Evolutionary conservation across 2,797 vertebrate species (phyloP).

Genomic region (Melanotaenia pygmaea): DNA sequence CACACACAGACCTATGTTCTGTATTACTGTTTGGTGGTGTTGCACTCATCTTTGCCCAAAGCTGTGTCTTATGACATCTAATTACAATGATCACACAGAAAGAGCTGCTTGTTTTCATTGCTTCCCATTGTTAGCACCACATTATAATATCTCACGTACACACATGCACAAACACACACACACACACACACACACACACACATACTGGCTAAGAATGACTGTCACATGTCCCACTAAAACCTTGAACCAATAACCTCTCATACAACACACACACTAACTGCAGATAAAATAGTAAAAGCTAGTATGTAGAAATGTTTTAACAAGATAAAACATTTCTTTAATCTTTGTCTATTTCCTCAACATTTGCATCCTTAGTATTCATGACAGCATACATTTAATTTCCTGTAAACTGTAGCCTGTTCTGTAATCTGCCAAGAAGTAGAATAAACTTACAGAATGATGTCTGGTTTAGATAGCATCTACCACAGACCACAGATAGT

Average conservation of each 20-base stretch:
- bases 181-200: slow-evolving; percentile 16
- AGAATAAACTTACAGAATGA: slow-evolving; percentile 14
- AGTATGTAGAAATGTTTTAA: no score
- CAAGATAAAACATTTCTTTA: neutral
- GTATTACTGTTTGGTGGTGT: slow-evolving; percentile 3
- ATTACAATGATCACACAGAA: slow-evolving; percentile 32
- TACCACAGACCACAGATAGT: slow-evolving; percentile 12
- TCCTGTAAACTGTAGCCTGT: slow-evolving; percentile 24
- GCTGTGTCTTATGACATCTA: slow-evolving; percentile 49
- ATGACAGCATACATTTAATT: slow-evolving; percentile 27
- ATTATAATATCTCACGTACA: neutral
- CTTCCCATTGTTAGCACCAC: slow-evolving; percentile 2
- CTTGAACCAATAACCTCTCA: slow-evolving; percentile 4
- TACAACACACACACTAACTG: slow-evolving; percentile 7
- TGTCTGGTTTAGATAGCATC: slow-evolving; percentile 13
- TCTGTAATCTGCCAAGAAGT: slow-evolving; percentile 21
- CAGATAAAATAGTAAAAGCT: slow-evolving; percentile 5
- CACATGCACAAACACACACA: slow-evolving; percentile 5
- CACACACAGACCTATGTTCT: neutral
- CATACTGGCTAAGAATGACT: slow-evolving; percentile 7
- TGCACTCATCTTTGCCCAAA: slow-evolving; percentile 14
- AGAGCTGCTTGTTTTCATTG: slow-evolving; percentile 26
- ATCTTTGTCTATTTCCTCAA: slow-evolving; percentile 14
- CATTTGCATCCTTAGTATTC: slow-evolving; percentile 15
- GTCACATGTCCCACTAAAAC: slow-evolving; percentile 28